Conservation (phyloP, 2,888 invertebrate species). For the Noctuana brunneofusca region DNA sequence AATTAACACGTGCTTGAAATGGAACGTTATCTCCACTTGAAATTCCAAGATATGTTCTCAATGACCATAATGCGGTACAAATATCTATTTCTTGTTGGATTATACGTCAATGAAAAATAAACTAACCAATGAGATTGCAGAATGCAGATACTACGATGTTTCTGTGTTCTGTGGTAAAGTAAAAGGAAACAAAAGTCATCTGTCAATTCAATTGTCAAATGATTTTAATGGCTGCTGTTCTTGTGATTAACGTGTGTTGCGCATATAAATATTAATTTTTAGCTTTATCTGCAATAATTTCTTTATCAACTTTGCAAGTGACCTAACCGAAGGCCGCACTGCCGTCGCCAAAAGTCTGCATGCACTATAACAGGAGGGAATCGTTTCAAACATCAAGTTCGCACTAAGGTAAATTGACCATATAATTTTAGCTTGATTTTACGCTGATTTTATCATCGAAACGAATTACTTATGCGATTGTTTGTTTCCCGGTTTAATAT, state of each 20-base stretch:
- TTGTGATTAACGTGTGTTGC: conserved; percentile 55
- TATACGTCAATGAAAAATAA: background rate
- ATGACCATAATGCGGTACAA: background rate
- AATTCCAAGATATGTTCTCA: conserved; percentile 2
- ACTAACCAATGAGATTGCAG: conserved; percentile 32
- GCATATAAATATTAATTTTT: conserved; percentile 44
- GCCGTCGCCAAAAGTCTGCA: background rate
- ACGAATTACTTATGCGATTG: conserved; percentile 48
- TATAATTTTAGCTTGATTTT: conserved; percentile 49
- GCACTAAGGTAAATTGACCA: conserved; percentile 56
- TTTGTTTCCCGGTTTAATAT: conserved; percentile 29
- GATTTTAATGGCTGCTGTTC: conserved; percentile 57
- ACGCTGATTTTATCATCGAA: conserved; percentile 47
- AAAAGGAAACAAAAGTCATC: conserved; percentile 19
- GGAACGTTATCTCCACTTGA: conserved; percentile 17
- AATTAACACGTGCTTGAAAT: conserved; percentile 9
- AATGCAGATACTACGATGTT: background rate
- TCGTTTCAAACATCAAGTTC: conserved; percentile 40
- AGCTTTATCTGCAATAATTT: conserved; percentile 29
- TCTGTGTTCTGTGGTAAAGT: background rate
- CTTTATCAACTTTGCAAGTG: background rate
- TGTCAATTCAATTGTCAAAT: conserved; percentile 34
- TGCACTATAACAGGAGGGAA: background rate
- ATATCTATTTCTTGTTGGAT: conserved; percentile 11
- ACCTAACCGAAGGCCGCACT: background rate